Evolutionary conservation across 1,140 invertebrate genomes (phyloP).

Genomic region (Listronotus oregonensis): DNA sequence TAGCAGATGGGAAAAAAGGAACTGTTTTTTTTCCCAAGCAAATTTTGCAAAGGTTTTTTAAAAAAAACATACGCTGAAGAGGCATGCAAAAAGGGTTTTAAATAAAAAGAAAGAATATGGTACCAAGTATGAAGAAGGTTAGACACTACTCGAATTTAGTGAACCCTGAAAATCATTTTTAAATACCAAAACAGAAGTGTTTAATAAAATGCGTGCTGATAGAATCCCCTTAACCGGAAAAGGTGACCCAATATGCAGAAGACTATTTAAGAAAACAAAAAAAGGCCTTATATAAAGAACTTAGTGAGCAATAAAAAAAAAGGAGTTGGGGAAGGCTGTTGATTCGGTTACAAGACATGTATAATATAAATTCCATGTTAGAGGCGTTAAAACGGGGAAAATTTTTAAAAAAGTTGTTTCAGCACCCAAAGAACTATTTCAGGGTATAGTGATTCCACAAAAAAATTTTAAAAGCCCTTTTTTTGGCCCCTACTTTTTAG

Average conservation of each 20-base stretch:
- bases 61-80: slow-evolving; percentile 11
- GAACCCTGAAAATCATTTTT: slow-evolving; percentile 27
- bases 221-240: slow-evolving; percentile 29
- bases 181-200: slow-evolving; percentile 29
- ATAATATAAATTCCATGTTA: background rate
- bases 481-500: slow-evolving; percentile 32
- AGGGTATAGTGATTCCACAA: slow-evolving; percentile 32
- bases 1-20: slow-evolving; percentile 1
- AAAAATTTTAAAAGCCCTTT: slow-evolving; percentile 34
- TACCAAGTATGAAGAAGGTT: slow-evolving; percentile 12
- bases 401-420: slow-evolving; percentile 39
- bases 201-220: slow-evolving; percentile 27
- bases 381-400: slow-evolving; percentile 38
- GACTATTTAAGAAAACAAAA: slow-evolving; percentile 39
- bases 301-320: slow-evolving; percentile 40
- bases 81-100: slow-evolving; percentile 9
- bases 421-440: slow-evolving; percentile 37
- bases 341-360: slow-evolving; percentile 20
- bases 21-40: slow-evolving; percentile 18
- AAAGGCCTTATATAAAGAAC: slow-evolving; percentile 35
- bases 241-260: slow-evolving; percentile 36
- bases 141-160: slow-evolving; percentile 21
- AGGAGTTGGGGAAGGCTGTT: slow-evolving; percentile 39
- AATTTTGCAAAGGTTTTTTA: slow-evolving; percentile 26
- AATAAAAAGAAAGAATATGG: slow-evolving; percentile 8